Evolutionary conservation across 2,888 invertebrate species (phyloP).

Genomic region (Calliphora vomitoria): DNA sequence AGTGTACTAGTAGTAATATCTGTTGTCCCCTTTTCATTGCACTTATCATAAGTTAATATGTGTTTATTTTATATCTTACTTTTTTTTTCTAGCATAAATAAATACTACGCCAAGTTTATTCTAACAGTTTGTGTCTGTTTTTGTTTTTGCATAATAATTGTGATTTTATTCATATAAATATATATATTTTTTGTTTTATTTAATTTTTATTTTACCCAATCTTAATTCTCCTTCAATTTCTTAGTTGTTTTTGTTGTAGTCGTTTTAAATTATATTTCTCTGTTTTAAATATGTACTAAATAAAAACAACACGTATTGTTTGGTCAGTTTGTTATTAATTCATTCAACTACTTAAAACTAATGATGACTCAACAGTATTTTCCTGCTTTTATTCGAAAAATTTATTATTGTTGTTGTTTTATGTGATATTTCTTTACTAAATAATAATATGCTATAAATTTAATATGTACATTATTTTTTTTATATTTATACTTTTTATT

Average conservation of each 20-base stretch:
- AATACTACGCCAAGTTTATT: too few relatives aligned
- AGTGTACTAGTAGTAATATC: too few relatives aligned
- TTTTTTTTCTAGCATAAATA: too few relatives aligned
- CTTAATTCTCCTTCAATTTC: not conserved
- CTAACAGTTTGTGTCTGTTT: not conserved
- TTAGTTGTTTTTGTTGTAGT: not conserved
- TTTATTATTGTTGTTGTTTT: not conserved
- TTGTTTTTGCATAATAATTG: conserved; percentile 1
- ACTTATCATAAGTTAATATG: too few relatives aligned
- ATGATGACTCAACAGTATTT: conserved; percentile 42
- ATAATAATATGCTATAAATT: not conserved
- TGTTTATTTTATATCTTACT: too few relatives aligned
- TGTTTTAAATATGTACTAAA: not conserved
- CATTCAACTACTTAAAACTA: conserved; percentile 25
- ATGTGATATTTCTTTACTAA: not conserved
- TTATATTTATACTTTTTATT: too few relatives aligned
- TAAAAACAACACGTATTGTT: not conserved
- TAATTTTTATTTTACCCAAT: not conserved
- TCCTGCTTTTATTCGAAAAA: too few relatives aligned
- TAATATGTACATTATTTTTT: too few relatives aligned
- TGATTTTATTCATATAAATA: too few relatives aligned
- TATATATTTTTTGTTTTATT: not conserved
- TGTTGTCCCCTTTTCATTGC: too few relatives aligned
- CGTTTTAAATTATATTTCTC: not conserved
- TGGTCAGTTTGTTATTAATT: not conserved